Percentiles rank a stretch among this genome's conserved stretches.
Conservation (phyloP, 2,888 invertebrate genomes). For the Phasia obesa region DNA sequence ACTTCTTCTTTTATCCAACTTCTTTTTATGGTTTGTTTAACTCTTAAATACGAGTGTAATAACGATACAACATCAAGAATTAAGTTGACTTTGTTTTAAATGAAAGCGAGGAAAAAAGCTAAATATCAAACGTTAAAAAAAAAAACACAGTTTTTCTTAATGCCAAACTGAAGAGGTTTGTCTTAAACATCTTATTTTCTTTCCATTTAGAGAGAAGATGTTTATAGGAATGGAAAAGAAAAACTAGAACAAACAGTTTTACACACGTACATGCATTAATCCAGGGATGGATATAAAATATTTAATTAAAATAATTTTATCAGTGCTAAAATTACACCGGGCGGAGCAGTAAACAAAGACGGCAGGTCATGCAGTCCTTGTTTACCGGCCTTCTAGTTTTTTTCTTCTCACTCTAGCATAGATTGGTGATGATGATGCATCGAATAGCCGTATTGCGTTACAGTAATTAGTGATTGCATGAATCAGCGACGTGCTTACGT, state of each 20-base stretch:
- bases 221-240: constrained; percentile 24
- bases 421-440: too few relatives aligned
- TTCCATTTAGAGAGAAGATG: constrained; percentile 12
- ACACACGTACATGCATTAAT: too few relatives aligned
- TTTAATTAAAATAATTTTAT: too few relatives aligned
- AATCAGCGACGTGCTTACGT: too few relatives aligned
- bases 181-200: constrained; percentile 7
- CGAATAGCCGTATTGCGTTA: too few relatives aligned
- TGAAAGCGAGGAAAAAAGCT: constrained; percentile 23
- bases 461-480: too few relatives aligned
- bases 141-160: constrained; percentile 39
- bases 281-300: too few relatives aligned
- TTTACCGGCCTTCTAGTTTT: too few relatives aligned
- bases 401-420: too few relatives aligned
- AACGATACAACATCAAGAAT: constrained; percentile 17
- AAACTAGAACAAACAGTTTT: background rate
- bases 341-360: too few relatives aligned
- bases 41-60: constrained; percentile 52
- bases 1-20: constrained; percentile 4
- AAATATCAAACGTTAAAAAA: background rate
- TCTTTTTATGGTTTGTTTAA: constrained; percentile 63
- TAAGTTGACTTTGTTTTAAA: constrained; percentile 31
- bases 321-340: too few relatives aligned
- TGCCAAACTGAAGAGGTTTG: constrained; percentile 55
- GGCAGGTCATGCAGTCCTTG: too few relatives aligned